phyloP scores from a whole-genome alignment of 2,113 vertebrate genomes.

The Saccopteryx leptura region DNA sequence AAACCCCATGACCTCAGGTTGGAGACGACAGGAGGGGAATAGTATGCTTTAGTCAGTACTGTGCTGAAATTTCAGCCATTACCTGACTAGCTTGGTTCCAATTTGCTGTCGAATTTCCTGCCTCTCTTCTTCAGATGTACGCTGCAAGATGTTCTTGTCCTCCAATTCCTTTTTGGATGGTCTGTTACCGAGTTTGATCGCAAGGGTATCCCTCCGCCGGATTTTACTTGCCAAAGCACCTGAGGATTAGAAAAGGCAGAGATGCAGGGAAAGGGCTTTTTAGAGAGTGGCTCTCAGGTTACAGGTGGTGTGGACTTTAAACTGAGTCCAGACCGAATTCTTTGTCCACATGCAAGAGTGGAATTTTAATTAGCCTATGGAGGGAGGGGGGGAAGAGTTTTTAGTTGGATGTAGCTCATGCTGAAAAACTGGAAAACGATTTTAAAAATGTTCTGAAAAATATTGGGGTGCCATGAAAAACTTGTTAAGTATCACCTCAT shows the following conservation, averaged over 20 bases:
- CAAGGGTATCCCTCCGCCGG: slow-evolving; percentile 96
- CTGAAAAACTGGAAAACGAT: slow-evolving; percentile 68
- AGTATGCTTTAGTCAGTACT: not conserved
- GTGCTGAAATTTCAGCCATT: slow-evolving; percentile 56
- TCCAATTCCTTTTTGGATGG: slow-evolving; percentile 97
- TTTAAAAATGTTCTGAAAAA: slow-evolving; percentile 67
- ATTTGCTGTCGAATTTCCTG: slow-evolving; percentile 97
- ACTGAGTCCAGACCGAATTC: slow-evolving; percentile 68
- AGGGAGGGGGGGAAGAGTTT: slow-evolving; percentile 65
- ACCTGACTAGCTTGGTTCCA: slow-evolving; percentile 98
- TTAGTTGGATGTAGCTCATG: slow-evolving; percentile 63
- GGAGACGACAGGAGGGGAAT: not conserved
- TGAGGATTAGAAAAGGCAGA: slow-evolving; percentile 78
- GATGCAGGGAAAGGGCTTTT: slow-evolving; percentile 64
- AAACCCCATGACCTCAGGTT: not conserved
- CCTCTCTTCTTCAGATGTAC: slow-evolving; percentile 96
- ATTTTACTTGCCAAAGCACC: slow-evolving; percentile 97
- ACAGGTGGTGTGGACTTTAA: slow-evolving; percentile 59
- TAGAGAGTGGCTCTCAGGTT: slow-evolving; percentile 71
- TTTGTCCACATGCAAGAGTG: slow-evolving; percentile 69
- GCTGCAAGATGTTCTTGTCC: slow-evolving; percentile 98
- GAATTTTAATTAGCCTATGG: slow-evolving; percentile 84
- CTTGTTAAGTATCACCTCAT: slow-evolving; percentile 62
- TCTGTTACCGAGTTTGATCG: slow-evolving; percentile 98
- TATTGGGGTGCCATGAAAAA: not conserved